Evolutionary conservation across 2,797 vertebrate genomes (phyloP).

Genomic region (Phrynocephalus vlangalii): DNA sequence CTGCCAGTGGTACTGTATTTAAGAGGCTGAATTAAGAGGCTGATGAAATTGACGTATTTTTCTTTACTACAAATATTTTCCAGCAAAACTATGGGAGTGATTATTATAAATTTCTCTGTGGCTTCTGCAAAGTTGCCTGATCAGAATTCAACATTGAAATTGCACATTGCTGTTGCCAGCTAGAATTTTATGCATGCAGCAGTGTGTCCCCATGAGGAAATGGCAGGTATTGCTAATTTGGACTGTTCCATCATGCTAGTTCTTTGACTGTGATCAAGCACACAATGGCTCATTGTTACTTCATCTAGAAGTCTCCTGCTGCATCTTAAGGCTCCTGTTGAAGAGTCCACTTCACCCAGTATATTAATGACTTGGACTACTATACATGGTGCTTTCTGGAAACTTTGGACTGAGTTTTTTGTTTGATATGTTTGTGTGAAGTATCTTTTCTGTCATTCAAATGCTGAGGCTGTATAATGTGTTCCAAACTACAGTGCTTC

Average conservation of each 20-base stretch:
- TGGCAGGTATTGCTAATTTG: neutral
- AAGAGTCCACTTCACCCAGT: neutral
- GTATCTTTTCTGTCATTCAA: neutral
- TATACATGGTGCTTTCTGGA: neutral
- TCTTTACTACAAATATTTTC: neutral
- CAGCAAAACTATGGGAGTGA: neutral
- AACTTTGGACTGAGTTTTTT: neutral
- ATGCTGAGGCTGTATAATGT: neutral
- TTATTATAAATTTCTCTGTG: neutral
- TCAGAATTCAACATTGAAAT: neutral
- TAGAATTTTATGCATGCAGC: neutral
- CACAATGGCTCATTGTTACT: neutral
- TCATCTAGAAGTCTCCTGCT: neutral
- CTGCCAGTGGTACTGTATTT: neutral
- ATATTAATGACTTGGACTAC: neutral
- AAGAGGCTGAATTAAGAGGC: neutral
- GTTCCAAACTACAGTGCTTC: neutral
- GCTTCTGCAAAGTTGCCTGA: neutral
- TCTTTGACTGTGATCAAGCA: neutral
- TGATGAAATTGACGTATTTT: neutral
- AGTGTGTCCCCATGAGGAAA: neutral
- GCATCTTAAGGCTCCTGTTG: neutral
- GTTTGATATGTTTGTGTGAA: neutral
- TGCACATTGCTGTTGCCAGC: neutral
- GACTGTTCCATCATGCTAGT: neutral